Evolutionary conservation across 2,113 vertebrate species (phyloP).

Genomic region (Mesoclemmys tuberculata): DNA sequence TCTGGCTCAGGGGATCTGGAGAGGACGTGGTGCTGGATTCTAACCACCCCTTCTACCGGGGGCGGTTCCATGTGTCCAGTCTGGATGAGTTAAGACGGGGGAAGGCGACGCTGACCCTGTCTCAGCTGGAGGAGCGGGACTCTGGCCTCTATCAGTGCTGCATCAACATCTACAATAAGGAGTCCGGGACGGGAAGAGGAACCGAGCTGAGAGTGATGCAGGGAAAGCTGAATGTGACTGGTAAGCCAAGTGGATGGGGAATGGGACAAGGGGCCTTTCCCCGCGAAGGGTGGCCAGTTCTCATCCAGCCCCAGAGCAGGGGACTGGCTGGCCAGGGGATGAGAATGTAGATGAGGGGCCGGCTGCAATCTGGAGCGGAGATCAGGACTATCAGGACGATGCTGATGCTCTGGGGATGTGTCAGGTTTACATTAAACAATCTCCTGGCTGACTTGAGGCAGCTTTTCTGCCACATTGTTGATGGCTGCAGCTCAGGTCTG

Average conservation of each 20-base stretch:
- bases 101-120: background rate
- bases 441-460: background rate
- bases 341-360: too few species aligned
- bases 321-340: too few species aligned
- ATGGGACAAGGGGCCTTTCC: accelerated
- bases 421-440: background rate
- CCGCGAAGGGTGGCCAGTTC: accelerated
- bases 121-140: background rate
- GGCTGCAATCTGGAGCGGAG: too few species aligned
- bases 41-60: background rate
- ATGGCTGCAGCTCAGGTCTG: background rate
- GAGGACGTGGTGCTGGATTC: background rate
- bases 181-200: background rate
- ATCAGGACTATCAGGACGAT: too few species aligned
- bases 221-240: too few species aligned
- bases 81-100: background rate
- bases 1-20: background rate
- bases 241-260: background rate
- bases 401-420: background rate
- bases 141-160: background rate
- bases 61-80: too few species aligned
- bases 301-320: too few species aligned
- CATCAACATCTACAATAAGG: background rate
- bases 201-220: background rate
- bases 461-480: background rate